Evolutionary conservation across 2,888 invertebrate species (phyloP), one percentile per base, ranked within the genome.

Genomic region (Aethes cnicana): DNA sequence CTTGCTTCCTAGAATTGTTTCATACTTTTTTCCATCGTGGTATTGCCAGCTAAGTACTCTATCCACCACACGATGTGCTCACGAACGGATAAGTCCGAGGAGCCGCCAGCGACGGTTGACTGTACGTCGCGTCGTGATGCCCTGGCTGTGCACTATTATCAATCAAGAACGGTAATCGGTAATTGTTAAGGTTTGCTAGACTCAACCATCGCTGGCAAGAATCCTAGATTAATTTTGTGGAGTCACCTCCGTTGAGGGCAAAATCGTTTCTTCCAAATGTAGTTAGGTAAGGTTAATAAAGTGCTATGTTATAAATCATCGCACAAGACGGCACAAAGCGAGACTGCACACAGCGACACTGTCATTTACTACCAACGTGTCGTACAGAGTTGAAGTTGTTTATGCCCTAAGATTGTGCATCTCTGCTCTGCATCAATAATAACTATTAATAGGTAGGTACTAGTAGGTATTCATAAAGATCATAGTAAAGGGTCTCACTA

Each of bases 221-320:
- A 50, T 8, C n/a, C 43, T 43, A 50, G 49, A n/a, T 50, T 37
- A 30, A 39, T 50, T 43, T 43, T 41, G 18, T 43, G 43, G 26
- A 37, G 30, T 30, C 36, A 7, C 20, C 30, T 44, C 48, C 39
- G 35, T 33, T 32, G 16, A 44, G 32, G 25, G 36, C 43, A 37
- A 44, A 52, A 52, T 52, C 50, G 16, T 30, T 52, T 52, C 50
- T 52, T 52, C 50, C 50, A 44, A 32, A 23, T 16, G 50, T 52
- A 52, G 50, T 32, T 39, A 36, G 20, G 9, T 43, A 30, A 50
- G 43, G 21, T 23, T 23, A 14, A 32, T 16, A 35, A 4, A 37
- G 21, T 14, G 37, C 37, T 37, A n/a, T 37, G n/a, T 14, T 16
- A 21, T 16, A 23, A n/a, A 37, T 14, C 2, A 23, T 23, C 37